Conservation (phyloP, 1,140 invertebrate genomes). For the Zaprionus taronus region DNA sequence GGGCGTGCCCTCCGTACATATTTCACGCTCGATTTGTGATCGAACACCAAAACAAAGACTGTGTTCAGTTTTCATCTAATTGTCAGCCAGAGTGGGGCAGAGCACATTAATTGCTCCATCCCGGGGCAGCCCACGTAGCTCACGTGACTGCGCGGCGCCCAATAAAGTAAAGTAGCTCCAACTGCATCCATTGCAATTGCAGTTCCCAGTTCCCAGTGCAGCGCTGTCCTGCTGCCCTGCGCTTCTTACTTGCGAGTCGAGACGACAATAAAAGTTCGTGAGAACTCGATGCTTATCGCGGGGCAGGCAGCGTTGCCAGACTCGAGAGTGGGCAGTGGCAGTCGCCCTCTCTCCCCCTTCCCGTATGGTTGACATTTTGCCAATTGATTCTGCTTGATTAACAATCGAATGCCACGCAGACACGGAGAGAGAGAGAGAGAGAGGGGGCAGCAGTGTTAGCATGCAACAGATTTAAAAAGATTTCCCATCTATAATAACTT, state of each 20-base stretch:
- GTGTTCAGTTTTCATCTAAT: slow-evolving; percentile 23
- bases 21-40: slow-evolving; percentile 66
- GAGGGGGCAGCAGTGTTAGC: background rate
- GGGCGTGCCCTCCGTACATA: slow-evolving; percentile 49
- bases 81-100: slow-evolving; percentile 24
- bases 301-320: slow-evolving; percentile 52
- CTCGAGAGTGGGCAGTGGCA: slow-evolving; percentile 43
- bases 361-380: slow-evolving; percentile 39
- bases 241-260: slow-evolving; percentile 33
- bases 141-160: slow-evolving; percentile 33
- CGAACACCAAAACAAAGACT: background rate
- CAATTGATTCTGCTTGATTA: slow-evolving; percentile 50
- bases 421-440: background rate
- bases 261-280: slow-evolving; percentile 82
- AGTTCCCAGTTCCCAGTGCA: background rate
- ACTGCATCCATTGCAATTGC: background rate
- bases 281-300: slow-evolving; percentile 81
- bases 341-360: background rate
- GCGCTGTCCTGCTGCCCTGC: slow-evolving; percentile 19
- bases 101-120: slow-evolving; percentile 37
- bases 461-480: background rate
- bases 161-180: slow-evolving; percentile 32
- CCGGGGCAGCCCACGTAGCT: slow-evolving; percentile 40
- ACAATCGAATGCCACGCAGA: slow-evolving; percentile 50
- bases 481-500: background rate